Evolutionary conservation across 2,113 vertebrate species (phyloP), one percentile per base, ranked within the genome.

Genomic region (Epinephelus moara): DNA sequence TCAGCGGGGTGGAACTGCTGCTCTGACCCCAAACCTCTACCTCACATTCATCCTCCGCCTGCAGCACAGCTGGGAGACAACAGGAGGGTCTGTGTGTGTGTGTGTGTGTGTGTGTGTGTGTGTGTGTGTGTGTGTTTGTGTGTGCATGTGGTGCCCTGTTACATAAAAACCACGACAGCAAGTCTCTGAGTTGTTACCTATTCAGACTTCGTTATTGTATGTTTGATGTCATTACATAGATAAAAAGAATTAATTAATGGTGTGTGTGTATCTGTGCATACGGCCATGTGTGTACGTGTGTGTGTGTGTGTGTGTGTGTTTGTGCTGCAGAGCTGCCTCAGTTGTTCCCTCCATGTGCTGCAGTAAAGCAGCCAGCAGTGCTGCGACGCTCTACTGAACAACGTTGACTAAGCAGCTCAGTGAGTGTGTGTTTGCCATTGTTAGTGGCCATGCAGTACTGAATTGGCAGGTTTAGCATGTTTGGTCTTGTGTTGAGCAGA

Each of bases 21-120:
- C 72, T 76, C 42, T 80, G 85, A 87, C 79, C 72, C 61, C 59
- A 60, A 64, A 80, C 82, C 66, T 78, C 75, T 76, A 70, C 14
- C 62, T 18, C 72, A 55, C 62, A 80, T 73, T 7, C 79, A 70
- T 80, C 79, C 63, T 62, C 52, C 0, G 19, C 75, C 59, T 59
- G 72, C 75, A 76, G 75, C 81, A 45, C 71, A 56, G 78, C 81
- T 47, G 55, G 81, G 33, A 61, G 61, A 75, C n/a, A 3, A 47
- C 18, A 45, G n/a, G 30, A 18, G 62, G 1, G 13, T 63, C 4
- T 17, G 8, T 25, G 42, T 52, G 42, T 56, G 62, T 25, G 45
- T 62, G 25, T 37, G 45, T 52, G 25, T 50, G 40, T 49, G 71
- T 45, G 70, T 27, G 33, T 27, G 70, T 47, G 70, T 71, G 70